phyloP scores from a whole-genome alignment of 2,797 vertebrate genomes.

The Rachycentron canadum region DNA sequence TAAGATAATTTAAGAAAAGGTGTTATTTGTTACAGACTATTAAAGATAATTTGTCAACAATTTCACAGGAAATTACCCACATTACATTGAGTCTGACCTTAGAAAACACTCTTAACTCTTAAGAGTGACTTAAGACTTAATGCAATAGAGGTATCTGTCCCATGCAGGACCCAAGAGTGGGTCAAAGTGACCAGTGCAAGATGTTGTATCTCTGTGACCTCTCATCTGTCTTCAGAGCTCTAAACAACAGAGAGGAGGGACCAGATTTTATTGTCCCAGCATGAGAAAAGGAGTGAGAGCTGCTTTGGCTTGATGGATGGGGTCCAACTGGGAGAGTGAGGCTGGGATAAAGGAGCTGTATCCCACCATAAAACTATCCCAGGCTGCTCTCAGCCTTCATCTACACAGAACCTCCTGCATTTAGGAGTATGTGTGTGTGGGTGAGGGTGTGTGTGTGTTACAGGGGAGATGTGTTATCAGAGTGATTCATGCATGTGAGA shows the following conservation, averaged over 20 bases:
- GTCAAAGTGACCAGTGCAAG: constrained; percentile 51
- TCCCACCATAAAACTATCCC: constrained; percentile 67
- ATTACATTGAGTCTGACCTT: constrained; percentile 9
- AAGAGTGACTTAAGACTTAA: not conserved
- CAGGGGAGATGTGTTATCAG: constrained; percentile 42
- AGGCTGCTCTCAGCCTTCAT: constrained; percentile 46
- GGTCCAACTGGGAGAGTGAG: constrained; percentile 72
- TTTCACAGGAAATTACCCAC: not conserved
- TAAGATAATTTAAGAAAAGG: not conserved
- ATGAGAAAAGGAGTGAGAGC: constrained; percentile 71
- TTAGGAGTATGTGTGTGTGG: constrained; percentile 7
- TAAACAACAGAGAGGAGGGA: constrained; percentile 74
- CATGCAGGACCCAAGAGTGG: constrained; percentile 21
- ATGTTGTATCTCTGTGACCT: constrained; percentile 67
- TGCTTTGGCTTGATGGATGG: constrained; percentile 75
- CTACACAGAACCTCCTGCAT: constrained; percentile 31
- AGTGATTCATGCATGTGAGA: constrained; percentile 67
- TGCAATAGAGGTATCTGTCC: constrained; percentile 22
- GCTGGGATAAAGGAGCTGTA: constrained; percentile 64
- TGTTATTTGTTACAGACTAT: constrained; percentile 10
- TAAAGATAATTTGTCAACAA: constrained; percentile 5
- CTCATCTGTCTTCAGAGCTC: constrained; percentile 66
- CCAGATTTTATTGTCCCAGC: constrained; percentile 73
- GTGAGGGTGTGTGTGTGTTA: constrained; percentile 15
- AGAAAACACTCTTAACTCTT: not conserved